A percentile compares a stretch with the other conserved stretches of the same genome.
Conservation (phyloP, 2,888 invertebrate genomes). For the Gortyna flavago region DNA sequence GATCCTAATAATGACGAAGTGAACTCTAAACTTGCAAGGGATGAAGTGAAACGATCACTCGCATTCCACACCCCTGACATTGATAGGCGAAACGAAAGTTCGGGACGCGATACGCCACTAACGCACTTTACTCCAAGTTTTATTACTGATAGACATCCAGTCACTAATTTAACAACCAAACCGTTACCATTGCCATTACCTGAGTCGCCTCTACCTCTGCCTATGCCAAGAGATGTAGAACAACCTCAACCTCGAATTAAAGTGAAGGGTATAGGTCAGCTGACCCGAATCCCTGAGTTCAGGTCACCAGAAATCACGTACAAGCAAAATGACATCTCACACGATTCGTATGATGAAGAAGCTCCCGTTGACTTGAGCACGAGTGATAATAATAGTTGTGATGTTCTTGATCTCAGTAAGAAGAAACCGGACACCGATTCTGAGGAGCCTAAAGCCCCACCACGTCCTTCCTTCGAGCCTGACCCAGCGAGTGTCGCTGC, state of each 20-base stretch:
- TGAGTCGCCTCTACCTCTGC: conserved; percentile 78
- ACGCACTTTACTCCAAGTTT: conserved; percentile 85
- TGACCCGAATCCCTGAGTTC: conserved; percentile 90
- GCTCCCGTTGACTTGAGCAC: conserved; percentile 93
- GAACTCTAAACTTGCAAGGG: conserved; percentile 88
- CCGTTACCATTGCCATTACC: conserved; percentile 71
- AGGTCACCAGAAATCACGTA: conserved; percentile 81
- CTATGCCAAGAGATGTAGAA: conserved; percentile 81
- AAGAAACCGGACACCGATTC: conserved; percentile 90
- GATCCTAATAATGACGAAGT: conserved; percentile 95
- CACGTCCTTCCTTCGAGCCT: conserved; percentile 86
- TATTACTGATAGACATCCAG: conserved; percentile 86
- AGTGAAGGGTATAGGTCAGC: conserved; percentile 91
- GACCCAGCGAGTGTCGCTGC: conserved; percentile 81
- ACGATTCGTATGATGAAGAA: conserved; percentile 86
- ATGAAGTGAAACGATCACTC: conserved; percentile 90
- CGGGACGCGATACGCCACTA: conserved; percentile 84
- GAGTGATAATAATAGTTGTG: conserved; percentile 88
- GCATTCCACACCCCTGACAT: conserved; percentile 89
- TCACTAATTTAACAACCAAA: conserved; percentile 79
- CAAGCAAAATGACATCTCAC: conserved; percentile 79
- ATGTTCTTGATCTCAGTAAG: conserved; percentile 95
- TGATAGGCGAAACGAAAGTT: conserved; percentile 83
- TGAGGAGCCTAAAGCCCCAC: conserved; percentile 80
- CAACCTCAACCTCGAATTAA: conserved; percentile 87